Evolutionary conservation across 2,888 invertebrate genomes (phyloP), one percentile per base, ranked within the genome.

Genomic region (Erebia ligea): DNA sequence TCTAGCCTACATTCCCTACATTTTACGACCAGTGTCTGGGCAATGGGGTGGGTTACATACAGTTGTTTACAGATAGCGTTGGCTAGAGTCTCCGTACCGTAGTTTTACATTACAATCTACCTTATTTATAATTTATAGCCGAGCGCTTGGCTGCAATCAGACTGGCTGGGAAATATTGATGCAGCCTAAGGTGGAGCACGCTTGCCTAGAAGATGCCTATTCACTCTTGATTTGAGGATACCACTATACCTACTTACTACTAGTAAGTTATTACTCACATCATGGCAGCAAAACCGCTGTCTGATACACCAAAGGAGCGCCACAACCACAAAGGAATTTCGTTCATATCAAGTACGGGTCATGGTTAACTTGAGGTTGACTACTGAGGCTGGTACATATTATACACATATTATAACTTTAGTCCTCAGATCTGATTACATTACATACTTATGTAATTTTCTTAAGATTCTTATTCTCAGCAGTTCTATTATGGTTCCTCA

Each of bases 301-400:
- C 19, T 61, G 61, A 10, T 13, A 13, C 13, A 17, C 42, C 11
- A 61, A 61, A 61, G 45, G 5, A 45, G 17, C 10, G 59, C 17
- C 61, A 42, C 61, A 42, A 13, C 59, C 17, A 13, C 17, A 13
- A 17, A 17, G 34, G 40, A 40, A 40, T 40, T n/a, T 10, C 40
- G 15, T 17, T 59, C 58, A 34, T 58, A 59, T 59, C 58, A 59
- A 59, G 4, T 6, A 57, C 5, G 19, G 54, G 17, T 54, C 54
- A 54, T 54, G 17, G 9, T 52, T n/a, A 52, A 9, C 10, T 54
- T 19, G 17, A 19, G 17, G 17, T 54, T 19, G 17, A 19, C 17
- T 9, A n/a, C 6, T 6, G 2, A 15, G 13, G 15, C 13, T 48
- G 48, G 50, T 17, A n/a, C n/a, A n/a, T n/a, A n/a, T 52, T n/a